Conservation (phyloP, 92 coral and sea anemone species). For the Actinernus sp. region DNA sequence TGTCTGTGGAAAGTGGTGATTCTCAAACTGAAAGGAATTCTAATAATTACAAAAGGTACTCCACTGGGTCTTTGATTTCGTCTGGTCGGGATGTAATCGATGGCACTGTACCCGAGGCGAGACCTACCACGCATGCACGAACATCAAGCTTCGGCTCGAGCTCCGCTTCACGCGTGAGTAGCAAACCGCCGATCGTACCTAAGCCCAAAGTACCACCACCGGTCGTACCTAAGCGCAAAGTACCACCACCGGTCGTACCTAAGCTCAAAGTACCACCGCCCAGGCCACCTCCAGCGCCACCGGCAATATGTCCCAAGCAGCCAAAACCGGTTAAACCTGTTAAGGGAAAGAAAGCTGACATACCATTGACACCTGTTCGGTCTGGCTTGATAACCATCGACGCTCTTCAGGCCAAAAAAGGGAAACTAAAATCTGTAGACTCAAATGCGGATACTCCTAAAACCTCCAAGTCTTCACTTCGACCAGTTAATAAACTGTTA, state of each 20-base stretch:
- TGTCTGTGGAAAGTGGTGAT: not conserved
- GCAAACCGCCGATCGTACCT: conserved; percentile 7
- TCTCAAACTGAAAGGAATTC: not conserved
- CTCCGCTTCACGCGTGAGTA: not conserved
- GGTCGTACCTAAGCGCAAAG: conserved; percentile 4
- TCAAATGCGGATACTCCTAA: conserved; percentile 42
- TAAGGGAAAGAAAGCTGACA: conserved; percentile 35
- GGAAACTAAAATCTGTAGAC: conserved; percentile 57
- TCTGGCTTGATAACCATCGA: conserved; percentile 77
- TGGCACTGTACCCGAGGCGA: too few relatives aligned
- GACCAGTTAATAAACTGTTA: conserved; percentile 21
- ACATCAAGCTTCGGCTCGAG: not conserved
- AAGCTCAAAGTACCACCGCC: conserved; percentile 51
- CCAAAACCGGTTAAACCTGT: conserved; percentile 6
- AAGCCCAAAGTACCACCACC: conserved; percentile 1
- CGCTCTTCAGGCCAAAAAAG: conserved; percentile 69
- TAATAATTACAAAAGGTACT: too few relatives aligned
- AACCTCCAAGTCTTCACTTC: conserved; percentile 33
- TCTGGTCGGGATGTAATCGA: not conserved
- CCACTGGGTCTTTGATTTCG: too few relatives aligned
- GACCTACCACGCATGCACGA: not conserved
- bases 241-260: conserved; percentile 8
- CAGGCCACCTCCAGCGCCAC: conserved; percentile 37
- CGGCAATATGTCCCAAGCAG: conserved; percentile 1
- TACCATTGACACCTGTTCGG: conserved; percentile 69